Conservation (phyloP, 1,140 invertebrate species). For the Lasioglossum albipes region DNA sequence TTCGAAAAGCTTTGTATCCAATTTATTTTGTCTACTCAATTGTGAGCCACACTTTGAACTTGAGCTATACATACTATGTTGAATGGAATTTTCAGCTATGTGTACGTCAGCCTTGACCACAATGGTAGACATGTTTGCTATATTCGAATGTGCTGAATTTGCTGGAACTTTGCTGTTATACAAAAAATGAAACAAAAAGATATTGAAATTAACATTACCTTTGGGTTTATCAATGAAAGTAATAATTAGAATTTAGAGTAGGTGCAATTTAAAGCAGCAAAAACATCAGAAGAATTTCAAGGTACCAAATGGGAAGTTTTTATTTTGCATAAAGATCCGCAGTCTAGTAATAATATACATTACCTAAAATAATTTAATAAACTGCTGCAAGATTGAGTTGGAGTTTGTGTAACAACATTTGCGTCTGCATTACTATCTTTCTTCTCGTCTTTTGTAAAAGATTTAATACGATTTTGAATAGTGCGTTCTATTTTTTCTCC, state of each 20-base stretch:
- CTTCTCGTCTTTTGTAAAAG: constrained; percentile 58
- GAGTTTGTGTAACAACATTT: constrained; percentile 52
- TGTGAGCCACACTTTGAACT: constrained; percentile 1
- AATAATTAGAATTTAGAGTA: no score
- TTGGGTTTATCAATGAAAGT: background rate
- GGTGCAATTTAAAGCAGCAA: no score
- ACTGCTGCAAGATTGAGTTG: constrained; percentile 56
- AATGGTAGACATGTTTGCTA: constrained; percentile 57
- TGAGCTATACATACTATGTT: background rate
- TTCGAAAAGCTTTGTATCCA: constrained; percentile 33
- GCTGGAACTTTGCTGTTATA: constrained; percentile 64
- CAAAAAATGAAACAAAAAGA: constrained; percentile 28
- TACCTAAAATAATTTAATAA: constrained; percentile 77
- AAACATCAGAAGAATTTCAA: no score
- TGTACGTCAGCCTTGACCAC: constrained; percentile 71
- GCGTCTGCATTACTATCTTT: constrained; percentile 46
- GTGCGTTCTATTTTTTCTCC: constrained; percentile 63
- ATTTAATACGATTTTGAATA: constrained; percentile 65
- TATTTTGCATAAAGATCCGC: no score
- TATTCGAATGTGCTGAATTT: constrained; percentile 57
- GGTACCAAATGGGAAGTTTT: no score
- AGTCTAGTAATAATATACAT: background rate
- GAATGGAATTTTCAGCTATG: constrained; percentile 34
- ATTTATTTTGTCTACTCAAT: constrained; percentile 20
- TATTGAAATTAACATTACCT: background rate